Evolutionary conservation across 1,140 invertebrate genomes (phyloP), one percentile per base, ranked within the genome.

Genomic region (Ceratosolen solmsi): DNA sequence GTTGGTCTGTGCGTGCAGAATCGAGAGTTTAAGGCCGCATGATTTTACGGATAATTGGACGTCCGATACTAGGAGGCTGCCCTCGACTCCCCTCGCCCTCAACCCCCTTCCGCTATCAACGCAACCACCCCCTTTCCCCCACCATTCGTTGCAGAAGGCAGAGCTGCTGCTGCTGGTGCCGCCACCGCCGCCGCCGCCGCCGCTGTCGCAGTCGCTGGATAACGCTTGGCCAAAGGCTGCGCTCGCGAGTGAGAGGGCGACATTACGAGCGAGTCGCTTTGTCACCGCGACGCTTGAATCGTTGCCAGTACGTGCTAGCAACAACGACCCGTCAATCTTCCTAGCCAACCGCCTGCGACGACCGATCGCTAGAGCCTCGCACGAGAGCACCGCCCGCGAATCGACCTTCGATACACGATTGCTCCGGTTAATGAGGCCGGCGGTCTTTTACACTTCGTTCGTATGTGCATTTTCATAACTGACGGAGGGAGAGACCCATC

Each of bases 211-310:
- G n/a, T n/a, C 58, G 25, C 41, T 58, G 58, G 38, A 60, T 75
- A 75, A 75, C 58, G 56, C 60, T n/a, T 46, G 63, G n/a, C n/a
- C 46, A 27, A 51, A 46, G 58, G 22, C 41, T 58, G 20, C 13
- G 15, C 0, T 11, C 38, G 46, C 33, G 70, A 58, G 70, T 2
- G 33, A 27, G 68, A 72, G 22, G 51, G 78, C 22, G 33, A 77
- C 54, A 70, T 9, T 11, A 15, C 17, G 13, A 22, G 27, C 27
- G 8, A 17, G 49, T 71, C 58, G 85, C 85, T 84, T 87, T 84
- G 84, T 86, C 86, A n/a, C n/a, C n/a, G 86, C 85, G 87, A 87
- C 76, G 85, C 73, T 90, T 89, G 89, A 90, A 87, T 79, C 75
- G 51, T 63, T 89, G 89, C 89, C 89, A 90, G 83, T 72, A 82